These are phyloP conservation scores for Pangasius sanitwongsei DNA, from an alignment of 2,797 vertebrate genomes.

Conservation along the genomic window DNA sequence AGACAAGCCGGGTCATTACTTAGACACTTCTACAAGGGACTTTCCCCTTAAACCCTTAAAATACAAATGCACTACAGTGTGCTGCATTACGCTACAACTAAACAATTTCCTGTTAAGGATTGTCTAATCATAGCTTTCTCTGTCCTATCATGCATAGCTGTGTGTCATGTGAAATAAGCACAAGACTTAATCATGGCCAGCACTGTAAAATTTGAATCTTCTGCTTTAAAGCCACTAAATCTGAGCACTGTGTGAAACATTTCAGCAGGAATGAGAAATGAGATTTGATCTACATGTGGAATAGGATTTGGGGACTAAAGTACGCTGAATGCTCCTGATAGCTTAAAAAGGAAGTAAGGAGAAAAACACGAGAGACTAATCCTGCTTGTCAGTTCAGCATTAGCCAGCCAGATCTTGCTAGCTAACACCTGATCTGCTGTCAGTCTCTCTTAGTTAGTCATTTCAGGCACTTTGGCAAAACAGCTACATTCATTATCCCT, in stretches of 20 bases:
- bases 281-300: slow-evolving; percentile 51
- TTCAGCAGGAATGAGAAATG: slow-evolving; percentile 27
- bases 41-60: slow-evolving; percentile 39
- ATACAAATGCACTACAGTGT: slow-evolving; percentile 37
- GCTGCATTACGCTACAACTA: slow-evolving; percentile 38
- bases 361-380: slow-evolving; percentile 49
- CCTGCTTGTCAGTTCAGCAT: slow-evolving; percentile 49
- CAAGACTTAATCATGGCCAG: slow-evolving; percentile 27
- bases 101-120: slow-evolving; percentile 45
- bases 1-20: slow-evolving; percentile 39
- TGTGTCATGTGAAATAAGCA: slow-evolving; percentile 35
- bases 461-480: not conserved
- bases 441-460: not conserved
- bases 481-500: not conserved
- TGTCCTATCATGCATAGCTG: slow-evolving; percentile 8
- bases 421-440: not conserved
- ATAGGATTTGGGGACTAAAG: slow-evolving; percentile 49
- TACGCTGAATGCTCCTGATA: slow-evolving; percentile 44
- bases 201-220: not conserved
- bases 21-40: slow-evolving; percentile 25
- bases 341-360: slow-evolving; percentile 47
- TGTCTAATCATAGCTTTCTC: slow-evolving; percentile 26
- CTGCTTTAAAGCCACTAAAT: slow-evolving; percentile 6
- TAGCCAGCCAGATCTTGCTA: slow-evolving; percentile 35
- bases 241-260: slow-evolving; percentile 34